These are phyloP conservation scores for Cylloceria caligata DNA, from an alignment of 2,888 invertebrate species.

Conservation along the genomic window DNA sequence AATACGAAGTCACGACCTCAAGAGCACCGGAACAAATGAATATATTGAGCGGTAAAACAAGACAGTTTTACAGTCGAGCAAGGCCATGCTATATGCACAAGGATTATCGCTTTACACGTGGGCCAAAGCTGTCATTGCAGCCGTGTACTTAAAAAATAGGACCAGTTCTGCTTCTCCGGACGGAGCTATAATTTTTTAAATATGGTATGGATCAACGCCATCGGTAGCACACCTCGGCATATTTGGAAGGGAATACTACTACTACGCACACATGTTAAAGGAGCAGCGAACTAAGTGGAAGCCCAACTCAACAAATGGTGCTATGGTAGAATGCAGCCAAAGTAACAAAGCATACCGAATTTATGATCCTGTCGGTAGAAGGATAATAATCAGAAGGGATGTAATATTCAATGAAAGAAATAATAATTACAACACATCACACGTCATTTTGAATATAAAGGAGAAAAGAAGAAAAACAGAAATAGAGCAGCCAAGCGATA, in stretches of 20 bases:
- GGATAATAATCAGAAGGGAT: constrained; percentile 62
- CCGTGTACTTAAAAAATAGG: constrained; percentile 55
- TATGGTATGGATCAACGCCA: constrained; percentile 68
- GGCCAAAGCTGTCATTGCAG: constrained; percentile 48
- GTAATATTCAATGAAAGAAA: constrained; percentile 54
- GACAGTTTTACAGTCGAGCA: constrained; percentile 45
- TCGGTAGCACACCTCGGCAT: constrained; percentile 72
- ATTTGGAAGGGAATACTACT: constrained; percentile 75
- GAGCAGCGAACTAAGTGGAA: constrained; percentile 73
- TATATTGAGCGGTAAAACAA: constrained; percentile 49
- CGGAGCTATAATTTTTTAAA: constrained; percentile 37
- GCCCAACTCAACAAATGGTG: constrained; percentile 70
- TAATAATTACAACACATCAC: no score
- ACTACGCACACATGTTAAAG: constrained; percentile 61
- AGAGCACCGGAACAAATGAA: constrained; percentile 51
- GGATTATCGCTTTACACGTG: constrained; percentile 24
- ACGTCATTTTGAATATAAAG: no score
- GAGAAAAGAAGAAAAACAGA: not conserved
- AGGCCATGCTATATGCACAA: constrained; percentile 32
- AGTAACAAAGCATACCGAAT: constrained; percentile 69
- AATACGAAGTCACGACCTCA: constrained; percentile 47
- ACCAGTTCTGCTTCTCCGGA: constrained; percentile 21
- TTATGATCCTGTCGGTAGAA: constrained; percentile 67
- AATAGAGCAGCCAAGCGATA: no score
- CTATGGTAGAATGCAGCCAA: constrained; percentile 71